Evolutionary conservation across 37 sponge, comb jelly and placozoan genomes (phyloP).

Genomic region (Geodia barretti): DNA sequence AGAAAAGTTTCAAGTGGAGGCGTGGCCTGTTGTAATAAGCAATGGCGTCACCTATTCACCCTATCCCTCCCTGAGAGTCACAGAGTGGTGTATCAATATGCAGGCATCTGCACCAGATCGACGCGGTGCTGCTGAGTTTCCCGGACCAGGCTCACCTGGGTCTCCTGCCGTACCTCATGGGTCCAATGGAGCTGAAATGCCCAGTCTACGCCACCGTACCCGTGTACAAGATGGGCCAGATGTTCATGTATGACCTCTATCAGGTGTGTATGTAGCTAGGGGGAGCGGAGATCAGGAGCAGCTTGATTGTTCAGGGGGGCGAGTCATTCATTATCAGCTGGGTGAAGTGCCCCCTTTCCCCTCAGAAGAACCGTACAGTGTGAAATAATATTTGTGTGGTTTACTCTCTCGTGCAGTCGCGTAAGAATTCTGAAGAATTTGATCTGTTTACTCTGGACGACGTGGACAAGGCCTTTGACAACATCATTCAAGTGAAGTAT

Average conservation of each 20-base stretch:
- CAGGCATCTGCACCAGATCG: conserved; percentile 87
- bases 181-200: conserved; percentile 91
- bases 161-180: conserved; percentile 91
- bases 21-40: not conserved
- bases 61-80: not conserved
- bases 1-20: not conserved
- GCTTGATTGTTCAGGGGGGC: not conserved
- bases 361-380: no score
- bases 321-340: no score
- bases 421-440: conserved; percentile 91
- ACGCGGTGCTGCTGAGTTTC: conserved; percentile 89
- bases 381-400: no score
- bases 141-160: conserved; percentile 95
- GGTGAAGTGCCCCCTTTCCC: no score
- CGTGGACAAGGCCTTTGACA: conserved; percentile 92
- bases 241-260: conserved; percentile 99
- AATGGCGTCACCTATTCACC: not conserved
- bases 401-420: conserved; percentile 61
- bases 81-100: no score
- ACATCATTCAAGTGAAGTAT: conserved; percentile 91
- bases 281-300: not conserved
- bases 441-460: conserved; percentile 96
- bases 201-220: conserved; percentile 97
- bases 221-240: conserved; percentile 99
- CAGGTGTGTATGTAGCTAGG: conserved; percentile 57